Evolutionary conservation across 2,113 vertebrate species (phyloP).

Genomic region (Rousettus leschenaultii): DNA sequence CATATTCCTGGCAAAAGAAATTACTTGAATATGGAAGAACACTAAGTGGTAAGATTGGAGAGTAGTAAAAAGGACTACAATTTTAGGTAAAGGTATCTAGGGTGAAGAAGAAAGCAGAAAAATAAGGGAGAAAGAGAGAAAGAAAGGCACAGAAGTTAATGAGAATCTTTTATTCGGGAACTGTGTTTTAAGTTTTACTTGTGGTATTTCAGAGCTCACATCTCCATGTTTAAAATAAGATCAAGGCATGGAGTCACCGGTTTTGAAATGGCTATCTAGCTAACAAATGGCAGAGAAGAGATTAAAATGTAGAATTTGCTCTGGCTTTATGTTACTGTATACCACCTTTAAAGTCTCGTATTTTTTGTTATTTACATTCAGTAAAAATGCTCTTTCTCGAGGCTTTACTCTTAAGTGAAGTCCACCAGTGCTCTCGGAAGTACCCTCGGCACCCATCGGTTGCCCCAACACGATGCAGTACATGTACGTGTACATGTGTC

Average conservation of each 20-base stretch:
- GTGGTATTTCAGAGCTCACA: background rate
- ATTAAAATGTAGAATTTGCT: background rate
- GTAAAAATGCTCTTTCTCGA: background rate
- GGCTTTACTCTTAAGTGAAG: background rate
- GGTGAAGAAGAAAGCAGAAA: background rate
- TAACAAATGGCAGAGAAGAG: background rate
- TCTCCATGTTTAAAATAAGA: background rate
- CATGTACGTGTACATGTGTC: too few species aligned
- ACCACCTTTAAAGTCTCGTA: background rate
- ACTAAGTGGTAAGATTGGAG: background rate
- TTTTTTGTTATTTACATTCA: background rate
- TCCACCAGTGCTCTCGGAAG: background rate
- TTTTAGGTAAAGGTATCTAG: background rate
- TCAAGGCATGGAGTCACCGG: background rate
- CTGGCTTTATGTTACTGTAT: background rate
- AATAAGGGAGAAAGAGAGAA: background rate
- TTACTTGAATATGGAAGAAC: too few species aligned
- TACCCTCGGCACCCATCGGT: rapidly evolving
- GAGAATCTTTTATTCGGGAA: background rate
- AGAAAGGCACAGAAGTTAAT: background rate
- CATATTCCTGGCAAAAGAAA: background rate
- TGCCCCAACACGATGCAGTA: rapidly evolving
- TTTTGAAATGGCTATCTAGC: background rate
- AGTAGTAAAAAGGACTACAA: background rate
- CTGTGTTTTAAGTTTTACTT: background rate